Evolutionary conservation across 2,113 vertebrate genomes (phyloP).

Genomic region (Pseudonaja textilis): DNA sequence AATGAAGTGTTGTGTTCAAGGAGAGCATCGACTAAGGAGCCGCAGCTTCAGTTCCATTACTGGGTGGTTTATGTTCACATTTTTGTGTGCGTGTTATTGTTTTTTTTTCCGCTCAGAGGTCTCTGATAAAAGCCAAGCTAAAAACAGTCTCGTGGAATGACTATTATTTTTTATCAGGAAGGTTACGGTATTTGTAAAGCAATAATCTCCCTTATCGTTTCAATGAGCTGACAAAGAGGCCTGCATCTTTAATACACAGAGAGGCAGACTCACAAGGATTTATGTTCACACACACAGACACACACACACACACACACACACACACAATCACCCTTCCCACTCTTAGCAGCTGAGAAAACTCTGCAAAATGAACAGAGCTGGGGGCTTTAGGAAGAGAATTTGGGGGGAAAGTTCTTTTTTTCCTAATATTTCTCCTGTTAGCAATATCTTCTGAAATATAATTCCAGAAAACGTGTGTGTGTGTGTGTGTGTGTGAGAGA

Average conservation of each 20-base stretch:
- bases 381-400: slow-evolving; percentile 33
- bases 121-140: slow-evolving; percentile 32
- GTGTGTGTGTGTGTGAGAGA: no score
- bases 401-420: not conserved
- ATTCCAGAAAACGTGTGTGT: not conserved
- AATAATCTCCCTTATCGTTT: slow-evolving; percentile 58
- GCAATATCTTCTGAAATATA: slow-evolving; percentile 33
- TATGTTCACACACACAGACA: not conserved
- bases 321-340: not conserved
- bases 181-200: slow-evolving; percentile 63
- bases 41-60: slow-evolving; percentile 55
- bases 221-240: slow-evolving; percentile 30
- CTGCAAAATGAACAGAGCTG: slow-evolving; percentile 25
- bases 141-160: slow-evolving; percentile 32
- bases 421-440: slow-evolving; percentile 14
- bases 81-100: no score
- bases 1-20: slow-evolving; percentile 59
- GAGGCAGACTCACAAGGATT: not conserved
- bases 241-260: not conserved
- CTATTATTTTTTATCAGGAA: slow-evolving; percentile 59
- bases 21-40: slow-evolving; percentile 53
- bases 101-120: slow-evolving; percentile 1
- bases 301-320: not conserved
- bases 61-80: slow-evolving; percentile 50
- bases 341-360: slow-evolving; percentile 26